These are phyloP conservation scores for Bedellia somnulentella DNA, from an alignment of 2,888 invertebrate genomes.

Conservation along the genomic window DNA sequence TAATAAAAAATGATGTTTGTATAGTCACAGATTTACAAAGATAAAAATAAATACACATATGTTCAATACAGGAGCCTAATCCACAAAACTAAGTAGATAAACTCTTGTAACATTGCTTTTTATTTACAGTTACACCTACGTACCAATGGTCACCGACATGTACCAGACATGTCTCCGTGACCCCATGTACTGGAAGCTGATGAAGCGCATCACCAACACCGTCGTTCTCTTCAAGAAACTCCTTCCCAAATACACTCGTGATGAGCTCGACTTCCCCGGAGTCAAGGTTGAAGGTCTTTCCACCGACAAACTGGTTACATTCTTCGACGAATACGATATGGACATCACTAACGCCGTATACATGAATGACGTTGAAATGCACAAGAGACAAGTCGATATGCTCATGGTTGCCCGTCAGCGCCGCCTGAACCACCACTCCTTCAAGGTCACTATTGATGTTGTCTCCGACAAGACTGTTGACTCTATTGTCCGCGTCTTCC, in stretches of 20 bases:
- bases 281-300: constrained; percentile 63
- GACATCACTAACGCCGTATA: constrained; percentile 66
- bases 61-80: no score
- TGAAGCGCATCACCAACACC: constrained; percentile 61
- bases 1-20: no score
- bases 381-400: constrained; percentile 48
- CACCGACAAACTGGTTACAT: constrained; percentile 69
- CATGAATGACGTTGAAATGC: constrained; percentile 44
- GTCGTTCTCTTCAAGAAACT: constrained; percentile 63
- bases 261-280: constrained; percentile 65
- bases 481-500: constrained; percentile 66
- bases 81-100: no score
- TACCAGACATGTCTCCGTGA: constrained; percentile 69
- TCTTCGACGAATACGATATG: constrained; percentile 69
- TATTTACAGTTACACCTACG: constrained; percentile 39
- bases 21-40: no score
- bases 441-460: constrained; percentile 61
- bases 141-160: constrained; percentile 65
- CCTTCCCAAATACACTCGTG: constrained; percentile 60
- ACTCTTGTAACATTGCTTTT: no score
- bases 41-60: no score
- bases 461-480: constrained; percentile 58
- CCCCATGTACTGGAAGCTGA: constrained; percentile 71
- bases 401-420: constrained; percentile 58
- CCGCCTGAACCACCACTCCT: constrained; percentile 68